phyloP scores from a whole-genome alignment of 2,113 vertebrate species.

The Lucifuga dentata region DNA sequence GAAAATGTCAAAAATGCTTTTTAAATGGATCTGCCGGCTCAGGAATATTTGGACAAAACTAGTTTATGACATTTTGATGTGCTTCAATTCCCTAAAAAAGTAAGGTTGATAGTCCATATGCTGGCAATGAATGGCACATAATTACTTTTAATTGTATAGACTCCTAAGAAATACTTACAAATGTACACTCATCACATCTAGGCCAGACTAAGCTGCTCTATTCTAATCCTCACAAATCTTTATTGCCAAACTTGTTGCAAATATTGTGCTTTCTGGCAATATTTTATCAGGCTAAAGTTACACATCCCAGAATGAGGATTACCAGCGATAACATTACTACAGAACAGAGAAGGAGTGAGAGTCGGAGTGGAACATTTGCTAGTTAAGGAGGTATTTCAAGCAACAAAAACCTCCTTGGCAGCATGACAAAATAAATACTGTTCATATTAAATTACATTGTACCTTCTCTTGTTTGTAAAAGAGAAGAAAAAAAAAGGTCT shows the following conservation, averaged over 20 bases:
- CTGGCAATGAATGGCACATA: constrained; percentile 64
- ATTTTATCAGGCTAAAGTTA: constrained; percentile 51
- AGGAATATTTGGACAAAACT: constrained; percentile 35
- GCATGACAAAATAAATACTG: constrained; percentile 77
- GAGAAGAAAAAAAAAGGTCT: constrained; percentile 52
- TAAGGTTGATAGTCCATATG: constrained; percentile 36
- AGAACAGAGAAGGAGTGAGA: constrained; percentile 56
- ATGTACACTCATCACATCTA: constrained; percentile 69
- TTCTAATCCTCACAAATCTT: constrained; percentile 63
- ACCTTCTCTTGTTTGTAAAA: constrained; percentile 36
- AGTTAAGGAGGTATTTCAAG: constrained; percentile 69
- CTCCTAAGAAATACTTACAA: constrained; percentile 61
- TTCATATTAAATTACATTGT: constrained; percentile 48
- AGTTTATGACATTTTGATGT: constrained; percentile 32
- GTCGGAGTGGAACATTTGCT: constrained; percentile 45
- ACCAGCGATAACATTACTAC: constrained; percentile 67
- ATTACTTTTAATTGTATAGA: constrained; percentile 53
- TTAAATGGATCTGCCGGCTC: constrained; percentile 11
- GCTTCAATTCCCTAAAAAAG: constrained; percentile 55
- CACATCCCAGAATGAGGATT: constrained; percentile 61
- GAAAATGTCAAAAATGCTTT: constrained; percentile 36
- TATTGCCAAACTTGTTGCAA: constrained; percentile 55
- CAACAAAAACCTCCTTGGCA: constrained; percentile 64
- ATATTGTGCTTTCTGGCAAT: constrained; percentile 75
- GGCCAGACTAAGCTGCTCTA: constrained; percentile 57